These are phyloP conservation scores for Chloropsis cyanopogon DNA, from an alignment of 2,113 vertebrate genomes.

Conservation along the genomic window DNA sequence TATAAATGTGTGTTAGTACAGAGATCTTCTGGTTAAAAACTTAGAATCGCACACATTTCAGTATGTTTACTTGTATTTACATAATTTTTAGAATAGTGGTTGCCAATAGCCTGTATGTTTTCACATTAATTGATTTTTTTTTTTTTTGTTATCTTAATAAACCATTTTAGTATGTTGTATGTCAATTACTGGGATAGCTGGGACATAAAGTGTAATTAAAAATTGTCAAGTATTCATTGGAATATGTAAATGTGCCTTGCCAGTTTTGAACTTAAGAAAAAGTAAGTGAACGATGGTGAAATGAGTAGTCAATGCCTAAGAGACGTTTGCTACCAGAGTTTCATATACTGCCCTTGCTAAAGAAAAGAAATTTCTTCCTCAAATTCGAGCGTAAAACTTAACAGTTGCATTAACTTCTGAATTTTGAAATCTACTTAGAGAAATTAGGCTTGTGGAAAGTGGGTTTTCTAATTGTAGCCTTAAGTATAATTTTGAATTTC, in stretches of 20 bases:
- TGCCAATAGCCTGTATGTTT: conserved; percentile 83
- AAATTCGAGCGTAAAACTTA: conserved; percentile 66
- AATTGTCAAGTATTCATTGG: conserved; percentile 85
- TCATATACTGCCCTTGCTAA: conserved; percentile 76
- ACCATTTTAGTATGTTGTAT: conserved; percentile 85
- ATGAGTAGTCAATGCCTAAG: conserved; percentile 73
- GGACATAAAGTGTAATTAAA: conserved; percentile 84
- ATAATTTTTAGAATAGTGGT: conserved; percentile 81
- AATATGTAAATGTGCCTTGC: conserved; percentile 87
- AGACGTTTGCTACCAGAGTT: conserved; percentile 71
- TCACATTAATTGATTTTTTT: conserved; percentile 77
- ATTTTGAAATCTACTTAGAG: conserved; percentile 65
- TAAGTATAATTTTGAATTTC: conserved; percentile 76
- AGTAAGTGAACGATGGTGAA: conserved; percentile 72
- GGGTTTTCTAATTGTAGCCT: conserved; percentile 80
- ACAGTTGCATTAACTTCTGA: conserved; percentile 70
- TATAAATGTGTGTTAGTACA: conserved; percentile 87
- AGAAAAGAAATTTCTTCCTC: conserved; percentile 59
- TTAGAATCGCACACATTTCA: conserved; percentile 83
- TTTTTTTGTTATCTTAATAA: conserved; percentile 77
- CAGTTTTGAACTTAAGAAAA: conserved; percentile 77
- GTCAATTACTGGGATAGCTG: conserved; percentile 85
- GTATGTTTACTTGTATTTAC: conserved; percentile 86
- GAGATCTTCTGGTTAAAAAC: conserved; percentile 83
- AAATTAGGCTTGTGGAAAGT: conserved; percentile 71